Base-by-base conservation (phyloP, 2,888 invertebrate genomes). In the Celastrina argiolus region DNA sequence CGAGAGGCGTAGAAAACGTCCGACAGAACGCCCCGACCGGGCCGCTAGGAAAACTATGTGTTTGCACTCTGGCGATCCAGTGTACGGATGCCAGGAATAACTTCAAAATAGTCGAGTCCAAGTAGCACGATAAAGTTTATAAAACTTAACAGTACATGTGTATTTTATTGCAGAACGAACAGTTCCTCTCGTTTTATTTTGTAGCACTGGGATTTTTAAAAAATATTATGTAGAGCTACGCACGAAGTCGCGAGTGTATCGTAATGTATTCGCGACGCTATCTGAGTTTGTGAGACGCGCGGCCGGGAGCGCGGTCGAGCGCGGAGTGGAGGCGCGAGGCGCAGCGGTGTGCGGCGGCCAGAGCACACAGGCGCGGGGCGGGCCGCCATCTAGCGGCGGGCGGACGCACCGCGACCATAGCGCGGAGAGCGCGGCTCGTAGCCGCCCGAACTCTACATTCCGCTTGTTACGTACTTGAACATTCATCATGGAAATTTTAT, bases 251-350 rank as follows among this genome's bases (percentile, higher is more conserved):
- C 85, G 87, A 84, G 80, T 81, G 82, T 83, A 76, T 83, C 82
- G 83, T 82, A 72, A 74, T 72, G 81, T 81, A 80, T 78, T 73
- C 74, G 74, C 74, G 75, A 74, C 73, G 75, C 73, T 76, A 77
- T 75, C 75, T 74, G 75, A 74, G 74, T 73, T 83, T 83, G 81
- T 85, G 85, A 87, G 74, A 82, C 89, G 89, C 87, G 87, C 87
- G 81, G 71, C 86, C 84, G 76, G 82, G 84, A 79, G 85, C 91
- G 91, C 87, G 84, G 89, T 85, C 85, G 85, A 84, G 88, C 88
- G 90, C 88, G 89, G 91, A 89, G 88, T 88, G 89, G 82, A 78
- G 82, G 80, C 72, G 74, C 81, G 81, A 82, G 85, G 80, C 81
- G 78, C 78, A 80, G 74, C 76, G 74, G 81, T 80, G 76, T 83